Base-by-base conservation (phyloP, 1,140 invertebrate species). In the Oscheius sp. region DNA sequence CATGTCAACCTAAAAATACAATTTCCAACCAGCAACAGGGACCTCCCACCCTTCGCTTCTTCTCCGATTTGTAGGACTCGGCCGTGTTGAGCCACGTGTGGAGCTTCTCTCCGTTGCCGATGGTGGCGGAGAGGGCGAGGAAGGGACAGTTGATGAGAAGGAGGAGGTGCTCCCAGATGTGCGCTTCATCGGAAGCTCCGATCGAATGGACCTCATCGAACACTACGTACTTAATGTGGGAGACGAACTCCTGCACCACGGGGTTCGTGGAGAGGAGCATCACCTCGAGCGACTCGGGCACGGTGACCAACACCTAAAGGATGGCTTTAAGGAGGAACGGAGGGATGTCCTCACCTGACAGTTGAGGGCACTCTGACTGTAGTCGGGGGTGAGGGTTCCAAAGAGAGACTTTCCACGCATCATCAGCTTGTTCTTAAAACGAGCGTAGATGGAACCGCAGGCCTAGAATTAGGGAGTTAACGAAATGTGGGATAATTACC, bases 141-240 rank as follows among this genome's bases (percentile, higher is more conserved):
- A 83, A 83, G 18, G 82, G 82, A 68, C 81, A 83, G 10, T 73
- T 75, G 49, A 83, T 84, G 20, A 83, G 71, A 18, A 84, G 66
- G 46, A 83, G 84, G 32, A 83, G 82, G 59, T 84, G 82, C 64
- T 83, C 82, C 80, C 83, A 84, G 31, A 83, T 77, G 49, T 84
- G 75, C 0, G 83, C 83, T 32, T 81, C 77, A 36, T 76, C 73
- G 3, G 76, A 75, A 13, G 79, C 75, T 49, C 72, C 69, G 65
- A 83, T 83, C 32, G 76, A 83, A 58, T 83, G 82, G 59, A 83
- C 82, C 77, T 83, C 82, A 63, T 83, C 82, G 29, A 83, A 80
- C 63, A 83, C 80, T 13, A 83, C 82, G 59, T 83, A 83, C 68
- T 79, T 79, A 45, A 83, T 81, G 3, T 80, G 79, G 1, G 77